phyloP scores from a whole-genome alignment of 1,140 invertebrate genomes.

The Patella vulgata region DNA sequence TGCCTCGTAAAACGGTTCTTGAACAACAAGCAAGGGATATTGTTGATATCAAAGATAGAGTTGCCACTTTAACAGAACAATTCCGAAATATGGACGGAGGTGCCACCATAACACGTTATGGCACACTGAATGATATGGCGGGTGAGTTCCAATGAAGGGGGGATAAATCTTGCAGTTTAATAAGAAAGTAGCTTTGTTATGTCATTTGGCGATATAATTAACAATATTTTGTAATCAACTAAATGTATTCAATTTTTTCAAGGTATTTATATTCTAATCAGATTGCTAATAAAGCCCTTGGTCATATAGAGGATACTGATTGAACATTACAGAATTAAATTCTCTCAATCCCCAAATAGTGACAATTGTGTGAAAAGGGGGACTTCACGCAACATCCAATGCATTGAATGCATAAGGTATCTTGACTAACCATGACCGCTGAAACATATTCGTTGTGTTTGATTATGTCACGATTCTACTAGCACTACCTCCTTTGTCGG shows the following conservation, averaged over 20 bases:
- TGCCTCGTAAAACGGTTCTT: slow-evolving; percentile 22
- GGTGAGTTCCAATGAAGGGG: slow-evolving; percentile 4
- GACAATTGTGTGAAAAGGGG: too few relatives aligned
- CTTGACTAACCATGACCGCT: too few relatives aligned
- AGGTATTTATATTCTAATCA: neutral
- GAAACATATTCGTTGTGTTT: too few relatives aligned
- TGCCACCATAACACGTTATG: slow-evolving; percentile 5
- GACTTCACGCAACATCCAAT: too few relatives aligned
- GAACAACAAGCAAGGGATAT: slow-evolving; percentile 21
- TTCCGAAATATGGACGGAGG: slow-evolving; percentile 13
- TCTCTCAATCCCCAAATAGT: too few relatives aligned
- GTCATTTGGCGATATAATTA: neutral
- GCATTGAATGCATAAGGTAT: too few relatives aligned
- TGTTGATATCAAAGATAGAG: slow-evolving; percentile 17
- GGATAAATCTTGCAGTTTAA: too few relatives aligned
- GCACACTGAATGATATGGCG: slow-evolving; percentile 16
- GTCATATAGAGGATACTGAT: neutral
- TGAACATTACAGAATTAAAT: neutral
- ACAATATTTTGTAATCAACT: neutral
- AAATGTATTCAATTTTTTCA: neutral
- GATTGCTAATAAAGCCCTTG: neutral
- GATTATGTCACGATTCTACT: too few relatives aligned
- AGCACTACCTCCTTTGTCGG: too few relatives aligned
- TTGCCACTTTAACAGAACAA: slow-evolving; percentile 7
- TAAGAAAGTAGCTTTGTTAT: neutral